Base-by-base conservation (phyloP, 2,797 vertebrate genomes). In the Allochrocebus solatus region DNA sequence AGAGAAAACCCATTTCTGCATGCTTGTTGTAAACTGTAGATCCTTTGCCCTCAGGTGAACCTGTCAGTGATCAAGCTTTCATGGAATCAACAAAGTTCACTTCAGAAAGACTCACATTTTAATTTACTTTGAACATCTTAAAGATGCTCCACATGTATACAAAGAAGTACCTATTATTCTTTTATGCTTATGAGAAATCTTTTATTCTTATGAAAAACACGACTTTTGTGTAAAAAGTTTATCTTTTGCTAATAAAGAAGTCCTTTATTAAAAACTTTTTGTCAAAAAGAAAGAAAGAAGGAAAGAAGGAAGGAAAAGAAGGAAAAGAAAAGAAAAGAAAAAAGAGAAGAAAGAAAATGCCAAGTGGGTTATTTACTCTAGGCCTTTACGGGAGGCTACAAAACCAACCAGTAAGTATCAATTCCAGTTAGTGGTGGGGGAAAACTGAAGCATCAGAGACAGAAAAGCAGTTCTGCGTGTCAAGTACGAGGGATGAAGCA, bases 371-470 rank as follows among this genome's bases (percentile, higher is more conserved):
- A 91, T 96, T 96, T 83, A 95, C 53, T 75, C 46, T 74, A 89
- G 75, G 74, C 41, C 64, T 95, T 88, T 50, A 36, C 12, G 8
- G 85, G 57, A 76, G 82, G 55, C 33, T 91, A 36, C 55, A 91
- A 95, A 96, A 97, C 81, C 92, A 96, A 72, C 24, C 67, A 93
- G 48, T 55, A 95, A 83, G 74, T 91, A 94, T 97, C 88, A 53
- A 6, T 96, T 98, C 95, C 41, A 92, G 28, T 74, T 79, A 26
- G 81, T 67, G 33, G 33, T 16, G 78, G 59, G 93, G 80, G 96
- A 97, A 94, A 94, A 67, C n/a, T 78, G 82, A 96, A 96, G 83
- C 55, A 74, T 96, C 79, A 84, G 72, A 96, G 83, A 81, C 76
- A 89, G 87, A 82, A 91, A 91, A 96, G 88, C 33, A 50, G n/a